Percentiles rank a stretch among this genome's conserved stretches.
These are phyloP conservation scores for Alouatta palliata DNA, from an alignment of 2,113 vertebrate species.

Conservation along the genomic window DNA sequence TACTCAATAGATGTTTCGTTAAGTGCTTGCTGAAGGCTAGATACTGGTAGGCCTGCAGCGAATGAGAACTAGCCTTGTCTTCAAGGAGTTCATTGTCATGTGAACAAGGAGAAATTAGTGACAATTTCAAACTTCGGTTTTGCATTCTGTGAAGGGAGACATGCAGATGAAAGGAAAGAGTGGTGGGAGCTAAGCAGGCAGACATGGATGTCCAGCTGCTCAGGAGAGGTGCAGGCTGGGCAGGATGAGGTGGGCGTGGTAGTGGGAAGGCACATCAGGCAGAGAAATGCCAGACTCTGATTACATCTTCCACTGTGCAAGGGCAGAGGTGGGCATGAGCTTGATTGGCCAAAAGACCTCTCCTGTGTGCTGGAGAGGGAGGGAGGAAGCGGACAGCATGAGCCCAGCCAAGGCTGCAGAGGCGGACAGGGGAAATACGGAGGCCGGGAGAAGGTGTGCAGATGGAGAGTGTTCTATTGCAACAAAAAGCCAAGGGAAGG, in stretches of 20 bases:
- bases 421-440: neutral
- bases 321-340: neutral
- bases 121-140: neutral
- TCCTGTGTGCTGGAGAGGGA: neutral
- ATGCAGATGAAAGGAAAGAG: neutral
- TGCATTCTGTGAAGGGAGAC: neutral
- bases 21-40: neutral
- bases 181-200: neutral
- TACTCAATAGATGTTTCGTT: constrained; percentile 14
- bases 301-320: too few relatives aligned
- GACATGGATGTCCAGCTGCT: neutral
- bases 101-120: neutral
- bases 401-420: too few relatives aligned
- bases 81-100: neutral
- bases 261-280: neutral
- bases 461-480: neutral
- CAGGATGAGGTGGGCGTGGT: rapidly evolving
- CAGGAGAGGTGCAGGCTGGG: neutral
- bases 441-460: too few relatives aligned
- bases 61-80: neutral
- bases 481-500: neutral
- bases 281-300: neutral
- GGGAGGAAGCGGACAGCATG: neutral
- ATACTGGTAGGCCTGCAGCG: neutral
- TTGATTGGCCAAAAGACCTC: neutral